Conservation (phyloP, 2,113 vertebrate species). For the Pollimyrus isidori region DNA sequence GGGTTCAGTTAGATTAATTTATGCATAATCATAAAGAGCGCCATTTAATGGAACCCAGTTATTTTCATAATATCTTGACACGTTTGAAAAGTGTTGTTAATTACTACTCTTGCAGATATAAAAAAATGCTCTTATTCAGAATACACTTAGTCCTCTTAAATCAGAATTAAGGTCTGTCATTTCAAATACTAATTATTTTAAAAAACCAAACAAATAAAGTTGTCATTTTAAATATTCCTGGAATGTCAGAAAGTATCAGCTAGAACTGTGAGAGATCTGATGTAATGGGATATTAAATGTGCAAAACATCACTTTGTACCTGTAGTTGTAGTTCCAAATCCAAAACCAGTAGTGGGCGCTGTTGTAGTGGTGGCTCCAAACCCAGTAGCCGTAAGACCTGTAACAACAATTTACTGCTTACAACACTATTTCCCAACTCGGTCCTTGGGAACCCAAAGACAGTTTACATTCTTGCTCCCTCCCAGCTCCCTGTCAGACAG, state of each 20-base stretch:
- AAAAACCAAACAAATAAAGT: not conserved
- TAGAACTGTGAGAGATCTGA: not conserved
- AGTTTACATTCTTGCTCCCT: not conserved
- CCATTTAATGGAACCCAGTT: not conserved
- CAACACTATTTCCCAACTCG: not conserved
- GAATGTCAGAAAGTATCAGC: not conserved
- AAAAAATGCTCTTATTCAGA: not conserved
- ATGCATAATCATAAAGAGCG: not conserved
- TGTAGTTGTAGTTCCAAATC: conserved; percentile 60
- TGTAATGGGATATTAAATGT: not conserved
- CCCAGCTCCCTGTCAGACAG: not conserved
- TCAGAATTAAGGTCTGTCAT: not conserved
- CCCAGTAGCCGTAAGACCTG: conserved; percentile 58
- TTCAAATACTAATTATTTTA: not conserved
- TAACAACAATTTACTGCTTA: conserved; percentile 1
- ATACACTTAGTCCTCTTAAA: not conserved
- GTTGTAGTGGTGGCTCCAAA: conserved; percentile 61
- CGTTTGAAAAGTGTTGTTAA: not conserved
- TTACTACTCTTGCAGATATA: not conserved
- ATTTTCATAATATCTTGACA: not conserved
- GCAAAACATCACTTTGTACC: conserved; percentile 42
- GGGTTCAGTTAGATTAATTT: not conserved
- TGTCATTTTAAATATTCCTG: not conserved
- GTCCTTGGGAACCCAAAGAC: not conserved
- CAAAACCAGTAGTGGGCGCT: conserved; percentile 60